A percentile compares a stretch with the other conserved stretches of the same genome.
phyloP scores from a whole-genome alignment of 2,797 vertebrate genomes.

The Pangasius krempfi region DNA sequence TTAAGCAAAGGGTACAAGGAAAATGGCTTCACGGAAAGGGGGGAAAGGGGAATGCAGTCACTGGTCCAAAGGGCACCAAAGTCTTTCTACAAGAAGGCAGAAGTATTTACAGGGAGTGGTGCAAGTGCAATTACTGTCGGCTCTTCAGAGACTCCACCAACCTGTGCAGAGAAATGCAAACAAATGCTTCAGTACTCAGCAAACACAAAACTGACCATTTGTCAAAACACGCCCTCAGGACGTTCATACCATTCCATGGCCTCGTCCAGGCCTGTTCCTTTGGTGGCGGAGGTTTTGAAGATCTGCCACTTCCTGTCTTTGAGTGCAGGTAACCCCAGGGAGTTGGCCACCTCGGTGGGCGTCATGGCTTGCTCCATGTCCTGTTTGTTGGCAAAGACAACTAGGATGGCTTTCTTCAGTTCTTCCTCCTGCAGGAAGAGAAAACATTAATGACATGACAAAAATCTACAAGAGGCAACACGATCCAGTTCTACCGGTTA shows the following conservation, averaged over 20 bases:
- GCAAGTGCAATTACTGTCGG: slow-evolving; percentile 81
- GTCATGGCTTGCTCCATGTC: slow-evolving; percentile 99
- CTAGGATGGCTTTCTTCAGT: slow-evolving; percentile 95
- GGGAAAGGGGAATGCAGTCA: slow-evolving; percentile 63
- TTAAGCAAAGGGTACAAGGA: slow-evolving; percentile 48
- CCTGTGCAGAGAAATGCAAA: slow-evolving; percentile 68
- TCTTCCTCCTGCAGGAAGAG: slow-evolving; percentile 86
- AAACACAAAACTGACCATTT: neutral
- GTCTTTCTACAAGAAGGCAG: slow-evolving; percentile 61
- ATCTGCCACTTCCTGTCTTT: slow-evolving; percentile 99
- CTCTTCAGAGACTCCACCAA: slow-evolving; percentile 94
- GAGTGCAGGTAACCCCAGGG: slow-evolving; percentile 89
- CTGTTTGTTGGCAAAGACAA: slow-evolving; percentile 99
- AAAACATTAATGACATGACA: neutral
- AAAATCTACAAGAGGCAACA: neutral
- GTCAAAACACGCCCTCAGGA: neutral
- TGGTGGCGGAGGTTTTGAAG: slow-evolving; percentile 97
- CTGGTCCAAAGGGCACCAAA: slow-evolving; percentile 66
- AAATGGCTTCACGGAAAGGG: slow-evolving; percentile 36
- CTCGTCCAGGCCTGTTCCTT: slow-evolving; percentile 93
- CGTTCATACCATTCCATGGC: slow-evolving; percentile 93
- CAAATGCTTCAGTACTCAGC: too few species aligned
- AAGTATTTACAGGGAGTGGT: slow-evolving; percentile 70
- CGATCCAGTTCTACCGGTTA: neutral
- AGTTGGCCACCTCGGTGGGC: slow-evolving; percentile 92